Percentiles rank a stretch among this genome's conserved stretches.
phyloP scores from a whole-genome alignment of 2,888 invertebrate genomes.

The Hanleya hanleyi region DNA sequence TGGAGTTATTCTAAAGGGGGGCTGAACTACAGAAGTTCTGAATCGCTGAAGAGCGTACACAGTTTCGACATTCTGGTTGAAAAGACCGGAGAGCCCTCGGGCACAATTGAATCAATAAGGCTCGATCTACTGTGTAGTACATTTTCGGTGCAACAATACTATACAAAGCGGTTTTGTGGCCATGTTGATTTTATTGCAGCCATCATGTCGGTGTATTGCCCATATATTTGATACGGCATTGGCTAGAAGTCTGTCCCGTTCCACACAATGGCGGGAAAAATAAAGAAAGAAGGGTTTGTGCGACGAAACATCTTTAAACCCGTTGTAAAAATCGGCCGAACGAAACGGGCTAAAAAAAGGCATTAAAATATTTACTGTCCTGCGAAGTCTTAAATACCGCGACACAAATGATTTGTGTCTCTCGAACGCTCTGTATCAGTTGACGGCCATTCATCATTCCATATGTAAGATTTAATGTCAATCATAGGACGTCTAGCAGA shows the following conservation, averaged over 20 bases:
- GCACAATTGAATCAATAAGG: not conserved
- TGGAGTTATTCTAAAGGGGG: no score
- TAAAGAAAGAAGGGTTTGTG: no score
- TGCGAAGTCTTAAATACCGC: not conserved
- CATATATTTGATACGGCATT: not conserved
- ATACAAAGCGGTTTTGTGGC: not conserved
- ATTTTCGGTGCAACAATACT: not conserved
- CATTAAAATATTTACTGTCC: not conserved
- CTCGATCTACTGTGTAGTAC: not conserved
- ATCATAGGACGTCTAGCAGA: not conserved
- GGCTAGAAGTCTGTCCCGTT: not conserved
- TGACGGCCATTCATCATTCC: not conserved
- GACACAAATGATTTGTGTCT: not conserved
- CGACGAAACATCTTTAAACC: not conserved
- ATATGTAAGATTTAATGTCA: not conserved
- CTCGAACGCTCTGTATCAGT: not conserved
- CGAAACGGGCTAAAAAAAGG: not conserved
- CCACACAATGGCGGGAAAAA: no score
- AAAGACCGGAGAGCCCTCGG: not conserved
- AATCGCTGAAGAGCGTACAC: no score
- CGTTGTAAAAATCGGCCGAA: not conserved
- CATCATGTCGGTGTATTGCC: not conserved
- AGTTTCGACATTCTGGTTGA: no score
- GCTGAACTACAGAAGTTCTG: no score
- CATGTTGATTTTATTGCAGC: slow-evolving; percentile 3